phyloP scores from a whole-genome alignment of 2,113 vertebrate genomes.

The Physeter macrocephalus region DNA sequence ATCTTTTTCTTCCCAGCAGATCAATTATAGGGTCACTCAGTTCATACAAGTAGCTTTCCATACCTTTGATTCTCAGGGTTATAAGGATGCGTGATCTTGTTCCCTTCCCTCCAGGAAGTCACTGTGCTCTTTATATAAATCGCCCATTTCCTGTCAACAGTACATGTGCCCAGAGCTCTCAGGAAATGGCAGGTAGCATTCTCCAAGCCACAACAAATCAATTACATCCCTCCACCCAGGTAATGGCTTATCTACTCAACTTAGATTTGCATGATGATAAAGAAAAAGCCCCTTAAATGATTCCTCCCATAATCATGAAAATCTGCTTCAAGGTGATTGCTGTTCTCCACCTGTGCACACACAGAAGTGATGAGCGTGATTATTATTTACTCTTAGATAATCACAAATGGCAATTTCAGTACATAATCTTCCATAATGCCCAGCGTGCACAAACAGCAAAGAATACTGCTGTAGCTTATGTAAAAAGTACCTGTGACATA shows the following conservation, averaged over 20 bases:
- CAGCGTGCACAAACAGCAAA: neutral
- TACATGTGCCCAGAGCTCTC: rapidly evolving
- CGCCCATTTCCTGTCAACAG: rapidly evolving
- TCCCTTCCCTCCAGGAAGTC: neutral
- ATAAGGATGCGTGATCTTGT: neutral
- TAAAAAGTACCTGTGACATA: neutral
- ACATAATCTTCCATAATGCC: neutral
- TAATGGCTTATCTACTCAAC: neutral
- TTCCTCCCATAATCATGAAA: neutral
- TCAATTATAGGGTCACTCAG: neutral
- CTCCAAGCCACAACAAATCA: neutral
- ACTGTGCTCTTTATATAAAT: neutral
- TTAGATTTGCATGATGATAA: neutral
- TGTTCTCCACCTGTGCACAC: neutral
- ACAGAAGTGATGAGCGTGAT: neutral
- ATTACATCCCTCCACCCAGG: neutral
- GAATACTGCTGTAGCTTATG: neutral
- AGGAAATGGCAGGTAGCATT: neutral
- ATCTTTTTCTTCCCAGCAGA: neutral
- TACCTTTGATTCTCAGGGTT: neutral
- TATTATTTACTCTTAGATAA: neutral
- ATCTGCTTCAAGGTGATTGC: neutral
- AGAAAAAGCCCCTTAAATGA: neutral
- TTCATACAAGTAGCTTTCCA: neutral
- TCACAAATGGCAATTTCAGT: neutral